Base-by-base conservation (phyloP, 1,140 invertebrate species). In the Leptopilina clavipes region DNA sequence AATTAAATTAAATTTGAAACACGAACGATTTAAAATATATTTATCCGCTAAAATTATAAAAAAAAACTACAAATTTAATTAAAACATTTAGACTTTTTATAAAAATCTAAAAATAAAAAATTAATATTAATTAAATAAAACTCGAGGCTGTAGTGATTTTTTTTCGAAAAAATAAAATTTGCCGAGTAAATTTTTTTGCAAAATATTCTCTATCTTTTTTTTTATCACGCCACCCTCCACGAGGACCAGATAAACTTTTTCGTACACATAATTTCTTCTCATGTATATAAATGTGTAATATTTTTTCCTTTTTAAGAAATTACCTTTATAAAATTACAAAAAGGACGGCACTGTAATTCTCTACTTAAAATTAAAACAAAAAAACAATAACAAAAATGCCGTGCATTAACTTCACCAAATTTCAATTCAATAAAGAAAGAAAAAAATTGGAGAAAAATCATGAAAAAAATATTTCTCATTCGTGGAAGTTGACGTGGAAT, bases 401-500 rank as follows among this genome's bases (percentile, higher is more conserved):
- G 18, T 31, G 12, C 25, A 22, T 31, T 31, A 37, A 1, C 2
- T 14, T 31, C 7, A 5, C 22, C 18, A 22, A 59, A 25, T 11
- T n/a, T 59, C 5, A 2, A 59, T 1, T 59, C 1, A 10, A 59
- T 3, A 22, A 22, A 65, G 14, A 7, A 25, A 25, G n/a, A n/a
- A n/a, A n/a, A n/a, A n/a, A n/a, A n/a, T n/a, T n/a, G n/a, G n/a
- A 12, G 5, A n/a, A 31, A 19, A 40, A 5, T 40, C 0, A 40
- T n/a, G n/a, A 40, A 40, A 52, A 17, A 17, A 52, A 40, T 7
- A 18, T 65, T 31, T 14, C 3, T 7, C 25, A 10, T 65, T 65
- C 25, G 25, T 65, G 59, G 59, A 65, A 65, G 59, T 14, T 65
- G 59, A 65, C 59, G 59, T 65, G 59, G 59, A n/a, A n/a, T 65